Base-by-base conservation (phyloP, 1,140 invertebrate genomes). In the Camponotus pennsylvanicus region DNA sequence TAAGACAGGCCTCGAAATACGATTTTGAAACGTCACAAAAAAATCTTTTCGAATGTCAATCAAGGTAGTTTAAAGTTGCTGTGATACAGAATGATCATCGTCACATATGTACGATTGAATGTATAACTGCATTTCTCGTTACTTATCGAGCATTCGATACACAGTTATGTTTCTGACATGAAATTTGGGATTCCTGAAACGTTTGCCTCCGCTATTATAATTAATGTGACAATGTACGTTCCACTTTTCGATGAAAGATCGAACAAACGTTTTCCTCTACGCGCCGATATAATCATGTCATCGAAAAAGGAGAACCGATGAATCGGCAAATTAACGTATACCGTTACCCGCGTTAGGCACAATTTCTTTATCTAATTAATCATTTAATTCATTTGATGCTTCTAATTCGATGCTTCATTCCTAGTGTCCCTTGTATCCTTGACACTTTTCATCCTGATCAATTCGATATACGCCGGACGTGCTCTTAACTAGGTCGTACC, bases 401-500 rank as follows among this genome's bases (percentile, higher is more conserved):
- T 52, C 49, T 52, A 52, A 52, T 52, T 52, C 49, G 82, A 83
- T 27, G 55, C 27, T 73, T 34, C 79, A 77, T 71, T 80, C 77
- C 76, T 55, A 11, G 34, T 37, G 18, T 77, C 34, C 59, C n/a
- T 40, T 49, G 45, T 63, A 86, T 88, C 90, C 88, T 77, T 69
- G 78, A 71, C 71, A 71, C 67, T 69, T 70, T 85, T 84, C 85
- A 86, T 90, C 86, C 78, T 89, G 85, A 15, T 32, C 27, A 71
- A 80, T 83, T 57, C 34, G 76, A 80, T 21, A 34, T 61, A 70
- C 57, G 76, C 8, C 73, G 34, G 55, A 71, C 40, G 78, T 6
- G 52, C 21, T 18, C 9, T 37, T 80, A 91, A 90, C 92, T 92
- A 64, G 92, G 92, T 92, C 91, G 77, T 37, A 82, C 88, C 91